Base-by-base conservation (phyloP, 1,140 invertebrate species). In the Tachypleus tridentatus region DNA sequence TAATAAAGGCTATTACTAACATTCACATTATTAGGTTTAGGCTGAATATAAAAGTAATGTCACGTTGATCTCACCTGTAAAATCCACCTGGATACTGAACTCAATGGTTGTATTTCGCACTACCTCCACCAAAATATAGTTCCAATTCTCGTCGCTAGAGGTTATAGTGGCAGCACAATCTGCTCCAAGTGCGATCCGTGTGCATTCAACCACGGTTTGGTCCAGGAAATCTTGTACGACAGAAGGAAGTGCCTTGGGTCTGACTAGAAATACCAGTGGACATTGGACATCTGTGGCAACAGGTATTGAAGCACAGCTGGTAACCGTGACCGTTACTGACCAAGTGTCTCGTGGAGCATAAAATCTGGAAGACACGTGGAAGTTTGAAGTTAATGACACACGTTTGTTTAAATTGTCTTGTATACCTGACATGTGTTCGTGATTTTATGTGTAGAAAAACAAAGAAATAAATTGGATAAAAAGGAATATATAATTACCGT, bases 281-380 rank as follows among this genome's bases (percentile, higher is more conserved):
- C 65, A 67, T 29, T 29, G 29, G 29, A 29, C 29, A 29, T 29
- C 29, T 29, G 29, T 29, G 4, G 58, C 57, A 9, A 49, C 51
- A 6, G 57, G 51, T 9, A 51, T 48, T 8, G 49, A 48, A 50
- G 56, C 49, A 49, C 65, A 67, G 3, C 64, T 52, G 3, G 60
- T 67, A n/a, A 67, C 10, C 4, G 51, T 51, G 8, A 67, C 48
- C 8, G 7, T 67, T 6, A 51, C 29, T 5, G 57, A 57, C 78
- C 78, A 81, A 47, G 77, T 77, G 65, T 78, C 77, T 51, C 76
- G 76, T 58, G 79, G 75, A 69, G 82, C 78, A 67, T 79, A 82
- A 72, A 82, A 80, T 71, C 80, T 82, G 62, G 58, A 68, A 70
- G 29, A 29, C 29, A 62, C 4, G 49, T 62, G 10, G 51, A 53